These are phyloP conservation scores for Ceratosolen solmsi DNA, from an alignment of 1,140 invertebrate genomes.

Conservation along the genomic window DNA sequence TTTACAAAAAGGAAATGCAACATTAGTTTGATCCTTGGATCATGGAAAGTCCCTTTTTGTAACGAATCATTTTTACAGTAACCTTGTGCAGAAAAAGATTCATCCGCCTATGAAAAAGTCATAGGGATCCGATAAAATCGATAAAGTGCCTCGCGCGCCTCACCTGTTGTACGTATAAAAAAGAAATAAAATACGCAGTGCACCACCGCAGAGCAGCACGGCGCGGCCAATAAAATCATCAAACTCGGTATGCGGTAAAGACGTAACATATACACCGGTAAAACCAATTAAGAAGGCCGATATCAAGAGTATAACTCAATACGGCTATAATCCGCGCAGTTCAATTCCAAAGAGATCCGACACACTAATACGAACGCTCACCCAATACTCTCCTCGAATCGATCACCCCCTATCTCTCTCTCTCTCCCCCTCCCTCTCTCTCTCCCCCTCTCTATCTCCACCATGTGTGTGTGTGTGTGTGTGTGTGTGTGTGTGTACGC, in stretches of 20 bases:
- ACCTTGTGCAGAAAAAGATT: neutral
- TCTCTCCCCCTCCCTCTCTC: too few species aligned
- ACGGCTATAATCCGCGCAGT: constrained; percentile 12
- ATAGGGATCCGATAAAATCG: constrained; percentile 34
- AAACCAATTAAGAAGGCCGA: constrained; percentile 42
- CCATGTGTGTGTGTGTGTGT: too few species aligned
- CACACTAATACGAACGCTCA: neutral
- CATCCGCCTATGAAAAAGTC: constrained; percentile 29
- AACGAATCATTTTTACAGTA: constrained; percentile 8
- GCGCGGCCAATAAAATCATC: constrained; percentile 42
- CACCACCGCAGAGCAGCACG: neutral
- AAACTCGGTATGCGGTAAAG: constrained; percentile 31
- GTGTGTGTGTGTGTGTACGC: too few species aligned
- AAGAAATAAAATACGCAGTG: constrained; percentile 25
- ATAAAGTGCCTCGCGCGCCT: neutral
- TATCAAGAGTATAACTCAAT: constrained; percentile 46
- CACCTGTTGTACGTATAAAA: constrained; percentile 12
- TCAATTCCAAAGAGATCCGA: constrained; percentile 12
- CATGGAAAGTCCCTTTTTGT: constrained; percentile 4
- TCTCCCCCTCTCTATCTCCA: too few species aligned
- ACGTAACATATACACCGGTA: constrained; percentile 30
- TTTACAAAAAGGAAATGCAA: neutral
- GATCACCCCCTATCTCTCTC: too few species aligned
- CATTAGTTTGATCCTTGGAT: neutral
- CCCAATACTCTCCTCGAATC: too few species aligned